Conservation (phyloP, 2,797 vertebrate genomes). For the Periophthalmus magnuspinnatus region DNA sequence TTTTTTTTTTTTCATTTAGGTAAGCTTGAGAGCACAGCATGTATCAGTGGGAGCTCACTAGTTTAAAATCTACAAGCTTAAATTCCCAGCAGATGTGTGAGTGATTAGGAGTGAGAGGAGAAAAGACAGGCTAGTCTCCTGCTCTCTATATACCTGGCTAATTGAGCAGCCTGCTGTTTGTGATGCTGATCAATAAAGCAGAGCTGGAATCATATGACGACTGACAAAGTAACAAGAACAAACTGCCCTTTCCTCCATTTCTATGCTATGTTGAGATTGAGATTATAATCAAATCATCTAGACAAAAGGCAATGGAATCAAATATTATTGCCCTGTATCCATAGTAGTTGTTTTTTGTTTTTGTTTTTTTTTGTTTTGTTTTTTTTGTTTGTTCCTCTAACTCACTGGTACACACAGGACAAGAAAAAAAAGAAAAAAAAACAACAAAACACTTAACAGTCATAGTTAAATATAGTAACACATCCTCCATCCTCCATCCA, state of each 20-base stretch:
- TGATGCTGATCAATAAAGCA: slow-evolving; percentile 25
- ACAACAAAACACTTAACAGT: background rate
- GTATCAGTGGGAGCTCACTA: slow-evolving; percentile 7
- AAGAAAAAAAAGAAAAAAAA: background rate
- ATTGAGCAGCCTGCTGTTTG: slow-evolving; percentile 14
- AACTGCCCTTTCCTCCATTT: background rate
- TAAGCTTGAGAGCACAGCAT: slow-evolving; percentile 1
- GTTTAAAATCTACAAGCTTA: background rate
- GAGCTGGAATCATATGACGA: slow-evolving; percentile 12
- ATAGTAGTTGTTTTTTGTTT: too few relatives aligned
- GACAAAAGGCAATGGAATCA: background rate
- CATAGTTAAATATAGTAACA: background rate
- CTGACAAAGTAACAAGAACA: slow-evolving; percentile 21
- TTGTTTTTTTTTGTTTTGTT: too few relatives aligned
- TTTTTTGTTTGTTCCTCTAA: too few relatives aligned
- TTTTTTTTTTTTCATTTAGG: background rate
- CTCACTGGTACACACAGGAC: background rate
- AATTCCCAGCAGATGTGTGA: background rate
- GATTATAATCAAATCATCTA: background rate
- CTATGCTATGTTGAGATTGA: background rate
- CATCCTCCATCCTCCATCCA: background rate
- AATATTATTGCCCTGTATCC: background rate
- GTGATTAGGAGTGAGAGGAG: slow-evolving; percentile 3
- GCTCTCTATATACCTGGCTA: slow-evolving; percentile 21
- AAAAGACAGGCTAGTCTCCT: slow-evolving; percentile 10